Evolutionary conservation across 2,113 vertebrate species (phyloP).

Genomic region (Tachysurus vachellii): DNA sequence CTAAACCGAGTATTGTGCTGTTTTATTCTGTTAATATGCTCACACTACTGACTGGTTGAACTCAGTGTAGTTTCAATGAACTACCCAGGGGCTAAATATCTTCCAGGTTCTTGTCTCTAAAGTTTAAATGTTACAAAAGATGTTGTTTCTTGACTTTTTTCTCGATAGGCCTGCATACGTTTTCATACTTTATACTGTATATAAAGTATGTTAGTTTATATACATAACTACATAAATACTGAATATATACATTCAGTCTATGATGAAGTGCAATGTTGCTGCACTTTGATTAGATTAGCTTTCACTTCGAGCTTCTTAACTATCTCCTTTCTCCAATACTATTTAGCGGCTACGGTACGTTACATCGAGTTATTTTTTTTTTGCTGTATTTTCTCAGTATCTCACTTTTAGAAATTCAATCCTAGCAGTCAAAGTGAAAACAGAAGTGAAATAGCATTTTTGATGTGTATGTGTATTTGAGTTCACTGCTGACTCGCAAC

Average conservation of each 20-base stretch:
- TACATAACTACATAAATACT: too few species aligned
- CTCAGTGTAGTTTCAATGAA: neutral
- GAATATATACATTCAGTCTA: too few species aligned
- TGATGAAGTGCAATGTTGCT: too few species aligned
- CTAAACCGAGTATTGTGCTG: neutral
- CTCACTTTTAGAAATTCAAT: slow-evolving; percentile 46
- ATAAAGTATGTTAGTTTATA: too few species aligned
- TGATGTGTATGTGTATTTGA: slow-evolving; percentile 39
- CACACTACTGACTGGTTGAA: slow-evolving; percentile 19
- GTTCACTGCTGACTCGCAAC: slow-evolving; percentile 53
- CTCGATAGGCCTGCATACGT: neutral
- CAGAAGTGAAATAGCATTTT: slow-evolving; percentile 56
- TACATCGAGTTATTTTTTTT: neutral
- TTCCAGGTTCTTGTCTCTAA: neutral
- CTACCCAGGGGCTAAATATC: neutral
- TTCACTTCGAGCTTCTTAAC: too few species aligned
- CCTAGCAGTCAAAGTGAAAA: slow-evolving; percentile 53
- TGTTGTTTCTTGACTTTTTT: neutral
- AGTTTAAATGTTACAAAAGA: neutral
- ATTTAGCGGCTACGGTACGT: neutral
- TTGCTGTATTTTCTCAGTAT: neutral
- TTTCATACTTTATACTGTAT: slow-evolving; percentile 1
- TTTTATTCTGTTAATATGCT: slow-evolving; percentile 5
- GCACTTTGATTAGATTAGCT: too few species aligned
- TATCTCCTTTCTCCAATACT: neutral